Percentiles rank a stretch among this genome's conserved stretches.
Conservation (phyloP, 2,797 vertebrate species). For the Karalla daura region DNA sequence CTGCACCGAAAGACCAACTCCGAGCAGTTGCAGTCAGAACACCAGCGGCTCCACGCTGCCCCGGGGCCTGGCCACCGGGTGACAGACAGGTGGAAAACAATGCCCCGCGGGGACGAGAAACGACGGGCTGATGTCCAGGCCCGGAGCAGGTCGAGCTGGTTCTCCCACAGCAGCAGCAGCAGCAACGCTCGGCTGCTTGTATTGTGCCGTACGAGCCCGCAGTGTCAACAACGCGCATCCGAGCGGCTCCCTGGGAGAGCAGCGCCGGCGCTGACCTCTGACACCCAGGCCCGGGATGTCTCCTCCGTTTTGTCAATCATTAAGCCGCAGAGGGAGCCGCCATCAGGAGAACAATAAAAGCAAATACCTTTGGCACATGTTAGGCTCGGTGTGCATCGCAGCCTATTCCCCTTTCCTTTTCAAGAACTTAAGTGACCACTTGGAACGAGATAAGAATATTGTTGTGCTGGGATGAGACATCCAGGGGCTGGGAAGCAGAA, state of each 20-base stretch:
- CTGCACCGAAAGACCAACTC: too few relatives aligned
- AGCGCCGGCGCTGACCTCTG: conserved; percentile 19
- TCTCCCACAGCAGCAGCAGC: background rate
- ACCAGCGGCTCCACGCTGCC: too few relatives aligned
- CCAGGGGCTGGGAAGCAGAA: conserved; percentile 5
- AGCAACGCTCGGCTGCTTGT: background rate
- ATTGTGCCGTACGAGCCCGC: conserved; percentile 5
- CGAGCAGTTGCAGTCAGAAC: too few relatives aligned
- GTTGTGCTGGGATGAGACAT: conserved; percentile 6
- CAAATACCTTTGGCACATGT: too few relatives aligned
- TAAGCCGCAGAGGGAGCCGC: conserved; percentile 26
- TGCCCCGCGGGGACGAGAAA: conserved; percentile 4
- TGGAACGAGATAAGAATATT: background rate
- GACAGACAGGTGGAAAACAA: conserved; percentile 11
- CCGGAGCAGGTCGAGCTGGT: conserved; percentile 52
- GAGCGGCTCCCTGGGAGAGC: background rate
- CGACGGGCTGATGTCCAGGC: conserved; percentile 13
- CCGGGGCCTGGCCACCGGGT: too few relatives aligned
- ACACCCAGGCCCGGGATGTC: conserved; percentile 1
- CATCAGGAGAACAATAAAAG: conserved; percentile 16
- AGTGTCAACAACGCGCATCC: conserved; percentile 27
- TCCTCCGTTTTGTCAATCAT: conserved; percentile 50
- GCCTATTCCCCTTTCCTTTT: too few relatives aligned
- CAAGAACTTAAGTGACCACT: too few relatives aligned
- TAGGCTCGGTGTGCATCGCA: too few relatives aligned